Evolutionary conservation across 1,140 invertebrate genomes (phyloP).

Genomic region (Pissodes strobi): DNA sequence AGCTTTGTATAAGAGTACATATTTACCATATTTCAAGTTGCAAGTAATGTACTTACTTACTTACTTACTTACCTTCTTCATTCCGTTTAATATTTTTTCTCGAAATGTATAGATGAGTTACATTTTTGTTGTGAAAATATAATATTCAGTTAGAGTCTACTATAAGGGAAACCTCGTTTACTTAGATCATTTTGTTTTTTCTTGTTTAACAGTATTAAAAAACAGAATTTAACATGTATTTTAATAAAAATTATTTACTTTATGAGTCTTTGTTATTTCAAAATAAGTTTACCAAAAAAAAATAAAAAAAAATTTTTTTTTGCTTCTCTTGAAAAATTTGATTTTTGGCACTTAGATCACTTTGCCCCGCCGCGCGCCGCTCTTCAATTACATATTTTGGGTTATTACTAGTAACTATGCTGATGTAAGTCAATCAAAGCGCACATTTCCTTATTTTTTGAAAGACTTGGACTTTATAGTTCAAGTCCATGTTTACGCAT

Average conservation of each 20-base stretch:
- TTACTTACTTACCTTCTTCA: conserved; percentile 1
- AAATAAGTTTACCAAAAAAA: neutral
- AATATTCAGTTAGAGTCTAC: neutral
- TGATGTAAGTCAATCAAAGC: no score
- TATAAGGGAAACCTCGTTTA: neutral
- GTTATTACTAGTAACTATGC: no score
- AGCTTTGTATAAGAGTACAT: neutral
- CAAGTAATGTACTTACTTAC: neutral
- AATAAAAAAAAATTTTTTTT: neutral
- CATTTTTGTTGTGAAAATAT: conserved; percentile 14
- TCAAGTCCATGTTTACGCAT: no score
- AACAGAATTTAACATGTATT: no score
- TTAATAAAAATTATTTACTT: neutral
- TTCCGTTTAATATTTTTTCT: conserved; percentile 11
- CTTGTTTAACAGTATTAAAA: neutral
- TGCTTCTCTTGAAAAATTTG: neutral
- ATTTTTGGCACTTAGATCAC: neutral
- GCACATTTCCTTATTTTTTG: no score
- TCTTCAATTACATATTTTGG: neutral
- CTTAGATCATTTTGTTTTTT: neutral
- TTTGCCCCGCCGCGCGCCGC: neutral
- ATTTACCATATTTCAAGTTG: neutral
- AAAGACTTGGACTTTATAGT: no score
- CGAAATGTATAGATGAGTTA: neutral
- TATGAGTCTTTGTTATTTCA: neutral